These are phyloP conservation scores for Oncorhynchus kisutch DNA, from an alignment of 2,113 vertebrate species.

Conservation along the genomic window DNA sequence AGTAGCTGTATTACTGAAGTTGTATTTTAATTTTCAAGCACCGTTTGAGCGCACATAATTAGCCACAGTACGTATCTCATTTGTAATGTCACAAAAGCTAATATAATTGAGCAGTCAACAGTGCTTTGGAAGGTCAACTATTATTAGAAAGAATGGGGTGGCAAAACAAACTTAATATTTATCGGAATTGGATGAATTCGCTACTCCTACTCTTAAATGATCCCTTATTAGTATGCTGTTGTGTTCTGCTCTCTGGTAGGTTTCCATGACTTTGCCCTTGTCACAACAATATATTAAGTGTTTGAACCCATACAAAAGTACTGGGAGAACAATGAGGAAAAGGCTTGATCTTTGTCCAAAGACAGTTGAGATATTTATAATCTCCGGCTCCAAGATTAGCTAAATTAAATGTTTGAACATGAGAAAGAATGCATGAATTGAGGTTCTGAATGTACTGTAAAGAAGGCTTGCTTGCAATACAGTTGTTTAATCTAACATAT, in stretches of 20 bases:
- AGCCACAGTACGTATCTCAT: not conserved
- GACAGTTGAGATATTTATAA: too few relatives aligned
- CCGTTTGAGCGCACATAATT: not conserved
- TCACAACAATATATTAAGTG: slow-evolving; percentile 20
- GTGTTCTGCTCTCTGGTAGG: slow-evolving; percentile 2
- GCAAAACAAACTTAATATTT: slow-evolving; percentile 65
- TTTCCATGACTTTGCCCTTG: slow-evolving; percentile 35
- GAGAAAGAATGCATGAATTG: not conserved
- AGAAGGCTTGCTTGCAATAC: not conserved
- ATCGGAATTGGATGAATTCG: slow-evolving; percentile 37
- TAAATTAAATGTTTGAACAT: not conserved
- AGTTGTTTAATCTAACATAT: too few relatives aligned
- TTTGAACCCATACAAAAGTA: not conserved
- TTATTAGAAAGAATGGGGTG: slow-evolving; percentile 37
- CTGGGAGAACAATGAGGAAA: not conserved
- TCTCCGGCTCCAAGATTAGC: too few relatives aligned
- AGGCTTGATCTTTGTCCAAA: not conserved
- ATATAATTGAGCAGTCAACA: slow-evolving; percentile 38
- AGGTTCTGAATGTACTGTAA: not conserved
- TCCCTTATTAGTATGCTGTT: slow-evolving; percentile 46
- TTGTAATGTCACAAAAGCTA: slow-evolving; percentile 28
- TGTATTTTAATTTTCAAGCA: not conserved
- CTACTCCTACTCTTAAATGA: slow-evolving; percentile 24
- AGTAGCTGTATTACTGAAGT: not conserved
- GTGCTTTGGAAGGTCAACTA: slow-evolving; percentile 35